These are phyloP conservation scores for Trichonephila inaurata DNA, from an alignment of 1,140 invertebrate species.

Conservation along the genomic window DNA sequence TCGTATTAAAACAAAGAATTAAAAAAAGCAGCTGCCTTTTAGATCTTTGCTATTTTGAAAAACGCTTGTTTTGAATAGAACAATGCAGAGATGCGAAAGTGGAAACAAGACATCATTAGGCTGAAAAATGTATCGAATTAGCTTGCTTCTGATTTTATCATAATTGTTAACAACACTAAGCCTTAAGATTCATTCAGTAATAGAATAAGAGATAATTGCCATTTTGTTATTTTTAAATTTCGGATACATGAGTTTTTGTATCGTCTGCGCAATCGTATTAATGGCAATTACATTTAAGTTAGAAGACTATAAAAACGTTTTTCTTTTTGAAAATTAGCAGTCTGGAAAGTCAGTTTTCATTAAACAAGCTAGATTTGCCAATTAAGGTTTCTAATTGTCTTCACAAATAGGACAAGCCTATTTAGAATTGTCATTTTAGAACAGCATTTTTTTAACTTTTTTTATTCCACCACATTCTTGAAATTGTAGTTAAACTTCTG, in stretches of 20 bases:
- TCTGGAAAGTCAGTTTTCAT: not conserved
- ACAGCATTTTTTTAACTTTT: too few relatives aligned
- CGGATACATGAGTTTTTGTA: not conserved
- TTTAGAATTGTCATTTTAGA: too few relatives aligned
- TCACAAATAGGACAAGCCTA: too few relatives aligned
- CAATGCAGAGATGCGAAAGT: not conserved
- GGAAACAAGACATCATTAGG: not conserved
- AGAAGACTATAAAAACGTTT: not conserved
- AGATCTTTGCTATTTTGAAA: not conserved
- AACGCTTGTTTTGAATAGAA: not conserved
- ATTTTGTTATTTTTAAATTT: not conserved
- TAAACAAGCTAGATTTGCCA: not conserved
- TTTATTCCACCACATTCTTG: too few relatives aligned
- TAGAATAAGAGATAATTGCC: not conserved
- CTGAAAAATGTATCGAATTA: not conserved
- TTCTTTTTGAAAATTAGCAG: not conserved
- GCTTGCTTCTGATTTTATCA: not conserved
- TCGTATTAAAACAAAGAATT: not conserved
- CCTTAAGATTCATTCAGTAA: not conserved
- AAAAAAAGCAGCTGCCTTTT: not conserved
- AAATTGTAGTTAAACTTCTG: too few relatives aligned
- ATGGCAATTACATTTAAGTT: not conserved
- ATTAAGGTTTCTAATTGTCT: too few relatives aligned
- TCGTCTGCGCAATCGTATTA: not conserved
- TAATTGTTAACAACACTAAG: not conserved